Conservation (phyloP, 2,797 vertebrate genomes). For the Podarcis siculus region DNA sequence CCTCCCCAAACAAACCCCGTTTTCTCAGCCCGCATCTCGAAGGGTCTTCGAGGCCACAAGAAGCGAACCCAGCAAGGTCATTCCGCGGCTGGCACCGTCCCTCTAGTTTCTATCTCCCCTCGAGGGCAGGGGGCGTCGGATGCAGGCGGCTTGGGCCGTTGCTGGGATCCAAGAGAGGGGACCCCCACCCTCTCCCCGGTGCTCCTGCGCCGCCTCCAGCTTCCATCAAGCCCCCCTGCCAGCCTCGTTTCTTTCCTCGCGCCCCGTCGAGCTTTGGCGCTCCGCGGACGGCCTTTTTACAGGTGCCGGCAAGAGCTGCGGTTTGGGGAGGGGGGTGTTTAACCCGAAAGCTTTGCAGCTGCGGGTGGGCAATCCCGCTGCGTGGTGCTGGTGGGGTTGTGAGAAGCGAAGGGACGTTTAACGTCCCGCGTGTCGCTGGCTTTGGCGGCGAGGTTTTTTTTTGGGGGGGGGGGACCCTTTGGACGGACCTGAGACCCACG, state of each 20-base stretch:
- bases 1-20: no score
- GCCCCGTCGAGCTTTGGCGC: neutral
- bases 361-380: no score
- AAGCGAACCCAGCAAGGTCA: constrained; percentile 2
- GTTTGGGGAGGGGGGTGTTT: no score
- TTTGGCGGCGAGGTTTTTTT: no score
- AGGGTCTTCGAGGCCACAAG: neutral
- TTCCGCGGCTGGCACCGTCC: neutral
- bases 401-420: no score
- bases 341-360: no score
- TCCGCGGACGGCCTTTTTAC: no score
- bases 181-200: fast-evolving
- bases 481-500: neutral
- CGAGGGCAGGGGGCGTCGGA: neutral
- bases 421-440: no score
- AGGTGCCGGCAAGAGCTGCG: neutral
- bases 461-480: neutral
- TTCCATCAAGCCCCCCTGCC: neutral
- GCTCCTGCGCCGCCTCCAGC: neutral
- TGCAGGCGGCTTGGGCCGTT: neutral
- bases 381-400: neutral
- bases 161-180: neutral
- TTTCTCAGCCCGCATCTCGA: neutral
- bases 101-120: neutral
- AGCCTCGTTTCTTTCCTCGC: neutral